A percentile compares a stretch with the other conserved stretches of the same genome.
Evolutionary conservation across 1,140 invertebrate genomes (phyloP).

Genomic region (Drosophila auraria): DNA sequence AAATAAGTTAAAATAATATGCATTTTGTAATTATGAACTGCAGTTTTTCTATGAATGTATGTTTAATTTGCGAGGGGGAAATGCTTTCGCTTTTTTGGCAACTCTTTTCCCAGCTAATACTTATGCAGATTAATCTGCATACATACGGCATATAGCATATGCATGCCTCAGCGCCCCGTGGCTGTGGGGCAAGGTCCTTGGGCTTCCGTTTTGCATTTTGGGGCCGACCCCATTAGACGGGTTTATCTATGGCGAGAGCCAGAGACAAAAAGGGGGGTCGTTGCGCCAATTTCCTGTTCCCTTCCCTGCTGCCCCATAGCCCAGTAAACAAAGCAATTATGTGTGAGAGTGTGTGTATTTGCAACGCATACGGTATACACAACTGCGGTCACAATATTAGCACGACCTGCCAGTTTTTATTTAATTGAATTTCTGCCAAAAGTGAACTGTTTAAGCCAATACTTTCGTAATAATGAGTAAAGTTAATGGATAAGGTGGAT

Average conservation of each 20-base stretch:
- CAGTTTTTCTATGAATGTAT: background rate
- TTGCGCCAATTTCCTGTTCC: constrained; percentile 37
- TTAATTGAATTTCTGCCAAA: too few relatives aligned
- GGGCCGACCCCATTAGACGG: constrained; percentile 29
- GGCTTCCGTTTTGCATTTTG: constrained; percentile 46
- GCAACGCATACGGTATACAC: constrained; percentile 8
- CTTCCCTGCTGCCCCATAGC: background rate
- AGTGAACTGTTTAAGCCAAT: too few relatives aligned
- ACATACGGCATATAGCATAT: constrained; percentile 21
- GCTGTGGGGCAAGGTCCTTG: constrained; percentile 52
- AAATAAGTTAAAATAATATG: background rate
- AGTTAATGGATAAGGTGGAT: too few relatives aligned
- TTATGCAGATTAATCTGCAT: constrained; percentile 53
- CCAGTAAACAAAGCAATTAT: constrained; percentile 52
- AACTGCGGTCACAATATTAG: background rate
- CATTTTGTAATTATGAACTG: constrained; percentile 8
- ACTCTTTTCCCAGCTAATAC: constrained; percentile 37
- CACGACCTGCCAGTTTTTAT: too few relatives aligned
- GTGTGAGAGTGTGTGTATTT: constrained; percentile 24
- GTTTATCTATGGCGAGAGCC: constrained; percentile 28
- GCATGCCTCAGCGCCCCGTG: constrained; percentile 29
- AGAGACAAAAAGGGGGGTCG: constrained; percentile 35
- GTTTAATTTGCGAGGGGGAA: constrained; percentile 3
- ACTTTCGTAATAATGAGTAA: too few relatives aligned
- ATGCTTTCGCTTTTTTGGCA: constrained; percentile 35